Percentiles rank a stretch among this genome's conserved stretches.
Evolutionary conservation across 92 coral and sea anemone genomes (phyloP).

Genomic region (Epizoanthus fatuus): DNA sequence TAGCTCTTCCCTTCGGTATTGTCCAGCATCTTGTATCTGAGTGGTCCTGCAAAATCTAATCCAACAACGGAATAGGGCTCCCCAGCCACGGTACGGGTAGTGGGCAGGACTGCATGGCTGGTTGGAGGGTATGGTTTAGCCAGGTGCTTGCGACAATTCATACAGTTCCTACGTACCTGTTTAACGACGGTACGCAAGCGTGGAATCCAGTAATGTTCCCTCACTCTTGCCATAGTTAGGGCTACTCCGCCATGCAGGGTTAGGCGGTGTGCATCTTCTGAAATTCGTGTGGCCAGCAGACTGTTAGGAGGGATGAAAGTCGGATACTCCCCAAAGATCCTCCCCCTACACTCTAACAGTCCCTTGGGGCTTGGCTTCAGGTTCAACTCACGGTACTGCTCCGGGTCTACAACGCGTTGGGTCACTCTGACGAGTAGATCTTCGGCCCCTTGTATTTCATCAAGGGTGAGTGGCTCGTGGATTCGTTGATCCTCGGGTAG

Average conservation of each 20-base stretch:
- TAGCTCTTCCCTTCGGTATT: conserved; percentile 12
- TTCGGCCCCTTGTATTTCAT: not conserved
- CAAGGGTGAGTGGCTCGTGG: not conserved
- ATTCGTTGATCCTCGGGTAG: conserved; percentile 38
- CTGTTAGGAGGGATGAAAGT: conserved; percentile 7
- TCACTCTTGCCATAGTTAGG: conserved; percentile 14
- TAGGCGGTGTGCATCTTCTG: conserved; percentile 19
- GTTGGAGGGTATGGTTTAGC: conserved; percentile 7
- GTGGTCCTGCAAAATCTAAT: conserved; percentile 16
- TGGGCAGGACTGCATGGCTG: not conserved
- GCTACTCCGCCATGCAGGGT: conserved; percentile 14
- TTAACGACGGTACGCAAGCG: conserved; percentile 2
- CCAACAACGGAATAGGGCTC: not conserved
- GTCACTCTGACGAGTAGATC: not conserved
- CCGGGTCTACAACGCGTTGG: not conserved
- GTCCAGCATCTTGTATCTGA: not conserved
- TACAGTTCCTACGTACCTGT: conserved; percentile 19
- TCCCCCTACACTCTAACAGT: conserved; percentile 5
- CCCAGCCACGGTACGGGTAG: not conserved
- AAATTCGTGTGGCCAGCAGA: not conserved
- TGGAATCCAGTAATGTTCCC: conserved; percentile 17
- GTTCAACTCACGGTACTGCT: not conserved
- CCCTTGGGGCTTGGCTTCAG: not conserved
- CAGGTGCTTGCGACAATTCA: not conserved
- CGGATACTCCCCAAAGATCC: conserved; percentile 11